These are phyloP conservation scores for Coregonus ussuriensis DNA, from an alignment of 2,797 vertebrate genomes.

Conservation along the genomic window DNA sequence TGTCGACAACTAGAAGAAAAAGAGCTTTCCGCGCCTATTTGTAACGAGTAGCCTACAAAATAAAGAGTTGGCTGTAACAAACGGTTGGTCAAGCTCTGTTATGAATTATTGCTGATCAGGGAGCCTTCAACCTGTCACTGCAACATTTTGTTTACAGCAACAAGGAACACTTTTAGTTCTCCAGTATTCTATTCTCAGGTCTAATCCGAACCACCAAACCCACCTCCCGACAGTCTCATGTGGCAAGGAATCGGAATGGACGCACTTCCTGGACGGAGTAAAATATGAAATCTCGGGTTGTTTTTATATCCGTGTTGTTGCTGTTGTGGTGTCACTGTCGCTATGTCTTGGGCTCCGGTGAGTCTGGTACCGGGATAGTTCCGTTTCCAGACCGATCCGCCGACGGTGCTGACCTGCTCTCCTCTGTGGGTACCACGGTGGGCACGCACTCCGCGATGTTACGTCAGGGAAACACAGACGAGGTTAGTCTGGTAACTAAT, in stretches of 20 bases:
- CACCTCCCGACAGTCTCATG: background rate
- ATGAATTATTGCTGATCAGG: background rate
- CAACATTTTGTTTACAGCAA: background rate
- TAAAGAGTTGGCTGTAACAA: background rate
- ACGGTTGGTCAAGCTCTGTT: background rate
- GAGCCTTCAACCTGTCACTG: background rate
- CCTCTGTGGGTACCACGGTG: background rate
- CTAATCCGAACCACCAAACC: background rate
- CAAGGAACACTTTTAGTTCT: background rate
- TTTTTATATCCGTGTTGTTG: slow-evolving; percentile 33
- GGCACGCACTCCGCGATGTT: slow-evolving; percentile 3
- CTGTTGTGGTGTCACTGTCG: slow-evolving; percentile 11
- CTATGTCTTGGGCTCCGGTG: slow-evolving; percentile 13
- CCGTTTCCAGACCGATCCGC: background rate
- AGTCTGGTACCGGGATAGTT: background rate
- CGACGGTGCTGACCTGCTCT: background rate
- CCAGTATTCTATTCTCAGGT: background rate
- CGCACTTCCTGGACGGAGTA: slow-evolving; percentile 43
- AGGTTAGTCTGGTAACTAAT: slow-evolving; percentile 56
- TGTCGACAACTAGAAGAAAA: background rate
- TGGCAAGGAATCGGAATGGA: slow-evolving; percentile 49
- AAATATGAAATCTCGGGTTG: slow-evolving; percentile 32
- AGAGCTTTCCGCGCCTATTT: background rate
- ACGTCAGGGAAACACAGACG: slow-evolving; percentile 39
- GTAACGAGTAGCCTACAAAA: background rate